Conservation (phyloP, 2,113 vertebrate species). For the Callaeas wilsoni region DNA sequence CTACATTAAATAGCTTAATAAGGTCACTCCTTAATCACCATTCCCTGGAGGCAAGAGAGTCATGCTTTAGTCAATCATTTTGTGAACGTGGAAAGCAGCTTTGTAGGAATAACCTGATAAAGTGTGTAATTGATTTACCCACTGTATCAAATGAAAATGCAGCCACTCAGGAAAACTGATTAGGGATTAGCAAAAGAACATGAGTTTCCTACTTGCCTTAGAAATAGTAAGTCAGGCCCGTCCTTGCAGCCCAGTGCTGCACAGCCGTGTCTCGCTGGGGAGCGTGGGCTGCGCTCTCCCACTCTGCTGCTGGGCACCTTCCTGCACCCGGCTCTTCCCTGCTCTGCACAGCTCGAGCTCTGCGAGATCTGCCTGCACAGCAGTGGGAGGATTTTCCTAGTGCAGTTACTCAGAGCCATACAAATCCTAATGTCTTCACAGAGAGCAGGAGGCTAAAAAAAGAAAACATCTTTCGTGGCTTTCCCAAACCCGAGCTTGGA, state of each 20-base stretch:
- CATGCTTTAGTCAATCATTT: constrained; percentile 12
- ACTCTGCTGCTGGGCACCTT: not conserved
- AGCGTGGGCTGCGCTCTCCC: not conserved
- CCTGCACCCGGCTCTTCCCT: not conserved
- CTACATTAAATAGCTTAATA: constrained; percentile 26
- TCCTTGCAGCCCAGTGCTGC: not conserved
- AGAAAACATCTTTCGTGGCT: not conserved
- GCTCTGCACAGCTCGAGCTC: not conserved
- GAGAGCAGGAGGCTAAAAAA: constrained; percentile 45
- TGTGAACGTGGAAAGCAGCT: not conserved
- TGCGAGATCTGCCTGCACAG: not conserved
- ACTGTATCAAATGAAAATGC: not conserved
- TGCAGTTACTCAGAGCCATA: constrained; percentile 19
- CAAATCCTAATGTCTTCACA: not conserved
- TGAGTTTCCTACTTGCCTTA: not conserved
- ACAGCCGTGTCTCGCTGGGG: not conserved
- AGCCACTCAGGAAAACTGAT: not conserved
- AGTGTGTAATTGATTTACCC: constrained; percentile 38
- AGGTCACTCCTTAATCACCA: constrained; percentile 20
- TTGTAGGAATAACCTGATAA: constrained; percentile 20
- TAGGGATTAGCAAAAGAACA: not conserved
- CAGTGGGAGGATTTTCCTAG: constrained; percentile 40
- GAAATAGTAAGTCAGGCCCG: not conserved
- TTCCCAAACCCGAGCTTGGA: not conserved
- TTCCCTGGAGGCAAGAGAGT: not conserved